These are phyloP conservation scores for Dicaeum eximium DNA, from an alignment of 2,113 vertebrate genomes.

Conservation along the genomic window DNA sequence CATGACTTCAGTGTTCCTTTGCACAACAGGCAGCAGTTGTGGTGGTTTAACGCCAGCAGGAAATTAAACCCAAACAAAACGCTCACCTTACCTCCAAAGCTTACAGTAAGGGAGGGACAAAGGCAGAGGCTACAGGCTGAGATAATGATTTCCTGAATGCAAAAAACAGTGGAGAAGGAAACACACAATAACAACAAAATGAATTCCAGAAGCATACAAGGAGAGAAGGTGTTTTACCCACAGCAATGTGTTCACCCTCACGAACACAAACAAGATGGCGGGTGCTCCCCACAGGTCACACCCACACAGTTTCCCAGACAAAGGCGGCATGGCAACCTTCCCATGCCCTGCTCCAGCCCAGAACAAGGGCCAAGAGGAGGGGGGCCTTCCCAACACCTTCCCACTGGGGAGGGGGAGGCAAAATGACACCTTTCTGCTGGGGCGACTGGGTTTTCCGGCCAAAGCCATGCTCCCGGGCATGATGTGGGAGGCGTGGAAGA, in stretches of 20 bases:
- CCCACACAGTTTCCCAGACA: not conserved
- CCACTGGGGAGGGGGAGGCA: not conserved
- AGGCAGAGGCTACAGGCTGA: not conserved
- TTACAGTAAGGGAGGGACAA: not conserved
- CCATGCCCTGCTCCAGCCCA: accelerated
- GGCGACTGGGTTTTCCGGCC: not conserved
- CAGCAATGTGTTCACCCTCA: not conserved
- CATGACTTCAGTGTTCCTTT: not conserved
- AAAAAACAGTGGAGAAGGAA: not conserved
- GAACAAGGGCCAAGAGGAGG: not conserved
- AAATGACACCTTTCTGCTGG: no score
- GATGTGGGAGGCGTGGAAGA: not conserved
- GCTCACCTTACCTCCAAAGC: accelerated
- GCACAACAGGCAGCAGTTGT: not conserved
- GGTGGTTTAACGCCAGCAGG: not conserved
- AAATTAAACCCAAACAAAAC: not conserved
- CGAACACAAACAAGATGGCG: not conserved
- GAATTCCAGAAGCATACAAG: not conserved
- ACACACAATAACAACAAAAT: not conserved
- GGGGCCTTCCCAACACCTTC: accelerated
- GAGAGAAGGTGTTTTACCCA: not conserved
- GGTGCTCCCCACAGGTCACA: not conserved
- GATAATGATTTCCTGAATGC: not conserved
- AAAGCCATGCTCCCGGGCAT: accelerated
- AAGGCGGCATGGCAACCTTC: not conserved